A percentile compares a stretch with the other conserved stretches of the same genome.
phyloP scores from a whole-genome alignment of 2,888 invertebrate species.

The Osmoderma eremita region DNA sequence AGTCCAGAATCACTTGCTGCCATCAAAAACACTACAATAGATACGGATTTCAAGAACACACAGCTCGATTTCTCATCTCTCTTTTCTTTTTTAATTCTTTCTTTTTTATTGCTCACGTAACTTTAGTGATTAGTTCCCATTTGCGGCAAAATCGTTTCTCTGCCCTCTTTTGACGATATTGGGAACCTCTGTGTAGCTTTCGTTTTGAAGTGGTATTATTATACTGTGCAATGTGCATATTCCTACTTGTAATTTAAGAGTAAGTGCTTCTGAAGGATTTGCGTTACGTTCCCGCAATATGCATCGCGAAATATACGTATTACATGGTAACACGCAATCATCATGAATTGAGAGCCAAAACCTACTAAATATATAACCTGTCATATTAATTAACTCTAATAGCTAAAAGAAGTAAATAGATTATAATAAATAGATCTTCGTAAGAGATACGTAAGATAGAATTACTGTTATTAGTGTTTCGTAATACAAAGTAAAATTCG shows the following conservation, averaged over 20 bases:
- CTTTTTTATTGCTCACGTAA: conserved; percentile 16
- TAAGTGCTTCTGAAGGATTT: neutral
- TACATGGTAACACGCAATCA: too few relatives aligned
- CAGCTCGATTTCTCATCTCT: conserved; percentile 25
- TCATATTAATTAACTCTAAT: neutral
- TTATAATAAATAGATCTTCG: too few relatives aligned
- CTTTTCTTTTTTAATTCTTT: conserved; percentile 27
- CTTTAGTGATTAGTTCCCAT: conserved; percentile 15
- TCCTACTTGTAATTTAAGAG: conserved; percentile 26
- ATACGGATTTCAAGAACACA: conserved; percentile 34
- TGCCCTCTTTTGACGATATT: conserved; percentile 7
- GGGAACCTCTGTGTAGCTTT: conserved; percentile 33
- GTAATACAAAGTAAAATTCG: conserved; percentile 20
- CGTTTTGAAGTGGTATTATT: conserved; percentile 37
- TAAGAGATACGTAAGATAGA: conserved; percentile 16
- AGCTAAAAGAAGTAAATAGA: conserved; percentile 1
- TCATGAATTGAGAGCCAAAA: conserved; percentile 13
- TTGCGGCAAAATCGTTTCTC: conserved; percentile 10
- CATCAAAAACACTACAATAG: conserved; percentile 39
- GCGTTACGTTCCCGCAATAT: too few relatives aligned
- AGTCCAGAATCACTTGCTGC: conserved; percentile 42
- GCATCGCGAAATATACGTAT: too few relatives aligned
- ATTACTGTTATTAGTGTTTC: conserved; percentile 22
- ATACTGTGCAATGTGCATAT: conserved; percentile 45
- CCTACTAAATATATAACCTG: neutral